Conservation (phyloP, 1,140 invertebrate species). For the Euura saliciscinereae region DNA sequence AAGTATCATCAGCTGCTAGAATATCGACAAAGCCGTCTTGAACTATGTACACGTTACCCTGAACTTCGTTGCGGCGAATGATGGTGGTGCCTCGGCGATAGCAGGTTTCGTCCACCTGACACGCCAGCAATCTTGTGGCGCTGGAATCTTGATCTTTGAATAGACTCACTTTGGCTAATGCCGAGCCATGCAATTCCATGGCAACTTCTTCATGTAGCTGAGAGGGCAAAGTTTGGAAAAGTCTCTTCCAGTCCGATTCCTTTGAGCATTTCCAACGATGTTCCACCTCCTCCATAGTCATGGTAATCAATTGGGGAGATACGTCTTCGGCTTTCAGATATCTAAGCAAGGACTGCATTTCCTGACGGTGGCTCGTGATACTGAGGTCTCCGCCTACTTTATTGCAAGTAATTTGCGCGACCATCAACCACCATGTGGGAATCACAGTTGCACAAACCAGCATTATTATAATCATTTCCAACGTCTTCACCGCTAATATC, state of each 20-base stretch:
- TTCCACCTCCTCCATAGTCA: not conserved
- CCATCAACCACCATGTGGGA: not conserved
- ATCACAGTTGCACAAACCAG: not conserved
- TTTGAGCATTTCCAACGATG: conserved; percentile 4
- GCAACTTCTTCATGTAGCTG: conserved; percentile 27
- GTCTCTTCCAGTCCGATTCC: conserved; percentile 11
- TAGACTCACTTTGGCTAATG: conserved; percentile 23
- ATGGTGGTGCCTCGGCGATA: conserved; percentile 24
- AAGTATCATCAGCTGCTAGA: not conserved
- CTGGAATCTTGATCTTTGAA: conserved; percentile 23
- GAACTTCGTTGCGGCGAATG: conserved; percentile 29
- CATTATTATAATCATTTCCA: not conserved
- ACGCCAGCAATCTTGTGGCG: conserved; percentile 26
- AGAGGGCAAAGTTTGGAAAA: conserved; percentile 26
- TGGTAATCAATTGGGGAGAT: not conserved
- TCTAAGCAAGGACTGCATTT: not conserved
- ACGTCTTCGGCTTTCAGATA: not conserved
- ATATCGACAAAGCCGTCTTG: not conserved
- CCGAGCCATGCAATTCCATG: conserved; percentile 27
- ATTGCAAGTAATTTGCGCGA: not conserved
- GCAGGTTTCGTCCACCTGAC: conserved; percentile 23
- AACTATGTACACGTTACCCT: conserved; percentile 18
- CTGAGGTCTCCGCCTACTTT: not conserved
- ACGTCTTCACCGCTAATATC: not conserved
- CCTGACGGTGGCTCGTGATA: not conserved